Evolutionary conservation across 2,113 vertebrate genomes (phyloP).

Genomic region (Pluvialis apricaria): DNA sequence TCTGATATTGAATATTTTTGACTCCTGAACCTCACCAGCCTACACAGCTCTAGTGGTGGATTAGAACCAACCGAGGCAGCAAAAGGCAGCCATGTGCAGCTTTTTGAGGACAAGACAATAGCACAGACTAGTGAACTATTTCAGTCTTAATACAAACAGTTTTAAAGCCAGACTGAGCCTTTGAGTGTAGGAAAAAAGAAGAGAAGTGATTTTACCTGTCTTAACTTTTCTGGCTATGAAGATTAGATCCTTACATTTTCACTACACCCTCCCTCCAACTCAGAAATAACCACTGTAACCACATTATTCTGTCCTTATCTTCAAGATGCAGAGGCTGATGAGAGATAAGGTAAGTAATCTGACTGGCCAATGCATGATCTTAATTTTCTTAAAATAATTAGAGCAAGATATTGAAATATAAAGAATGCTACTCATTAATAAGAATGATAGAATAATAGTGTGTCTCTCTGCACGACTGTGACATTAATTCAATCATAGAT

Average conservation of each 20-base stretch:
- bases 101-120: background rate
- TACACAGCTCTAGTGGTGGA: background rate
- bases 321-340: background rate
- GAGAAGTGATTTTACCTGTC: background rate
- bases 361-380: background rate
- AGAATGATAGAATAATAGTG: background rate
- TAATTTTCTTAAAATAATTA: constrained; percentile 11
- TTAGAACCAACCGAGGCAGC: background rate
- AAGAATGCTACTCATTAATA: background rate
- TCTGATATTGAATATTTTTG: background rate
- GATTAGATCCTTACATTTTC: background rate
- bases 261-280: background rate
- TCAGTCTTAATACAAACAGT: background rate
- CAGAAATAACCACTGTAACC: background rate
- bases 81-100: background rate
- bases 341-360: background rate
- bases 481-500: background rate
- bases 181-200: background rate
- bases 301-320: background rate
- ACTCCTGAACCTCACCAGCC: background rate
- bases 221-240: background rate
- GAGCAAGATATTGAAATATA: background rate
- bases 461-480: background rate
- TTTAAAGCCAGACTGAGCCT: background rate
- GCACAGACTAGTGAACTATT: background rate